Base-by-base conservation (phyloP, 2,888 invertebrate species). In the Drymonia ruficornis region DNA sequence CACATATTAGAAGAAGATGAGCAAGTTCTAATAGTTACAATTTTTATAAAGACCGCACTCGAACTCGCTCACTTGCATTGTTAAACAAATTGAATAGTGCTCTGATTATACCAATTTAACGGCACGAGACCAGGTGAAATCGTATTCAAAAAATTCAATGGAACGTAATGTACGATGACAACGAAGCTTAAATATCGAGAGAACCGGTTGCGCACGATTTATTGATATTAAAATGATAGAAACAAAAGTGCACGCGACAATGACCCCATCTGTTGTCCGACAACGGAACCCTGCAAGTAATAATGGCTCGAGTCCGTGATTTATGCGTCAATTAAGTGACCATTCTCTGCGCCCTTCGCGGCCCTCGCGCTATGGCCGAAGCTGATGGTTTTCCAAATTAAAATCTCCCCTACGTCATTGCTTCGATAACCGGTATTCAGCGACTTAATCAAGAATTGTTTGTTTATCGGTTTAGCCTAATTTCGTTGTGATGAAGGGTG, bases 311-410 rank as follows among this genome's bases (percentile, higher is more conserved):
- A 66, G 57, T 77, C 67, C 66, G 76, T 90, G 90, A 91, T 91
- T 90, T 91, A 90, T 89, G 71, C 72, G 69, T 80, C 89, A 91
- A 91, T 91, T 91, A 90, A 86, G 83, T 89, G 91, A 90, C 90
- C 90, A 90, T 91, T 90, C 88, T 77, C 58, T 59, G 63, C 57
- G 63, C 75, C 80, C 80, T 63, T 65, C 56, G 51, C 59, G 59
- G 64, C 62, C 67, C 56, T 63, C 59, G 65, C 51, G 59, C 56
- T 56, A 56, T 66, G 61, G n/a, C 13, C 36, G n/a, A 36, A 61
- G 63, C 69, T 67, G 61, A 87, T 87, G 83, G 81, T 78, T 85
- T 88, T 83, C 77, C 80, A 74, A 86, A 86, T 87, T 84, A 84
- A 45, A 82, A 81, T 78, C 78, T 78, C 80, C 84, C 85, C 83